Base-by-base conservation (phyloP, 1,140 invertebrate genomes). In the Ephestia elutella region DNA sequence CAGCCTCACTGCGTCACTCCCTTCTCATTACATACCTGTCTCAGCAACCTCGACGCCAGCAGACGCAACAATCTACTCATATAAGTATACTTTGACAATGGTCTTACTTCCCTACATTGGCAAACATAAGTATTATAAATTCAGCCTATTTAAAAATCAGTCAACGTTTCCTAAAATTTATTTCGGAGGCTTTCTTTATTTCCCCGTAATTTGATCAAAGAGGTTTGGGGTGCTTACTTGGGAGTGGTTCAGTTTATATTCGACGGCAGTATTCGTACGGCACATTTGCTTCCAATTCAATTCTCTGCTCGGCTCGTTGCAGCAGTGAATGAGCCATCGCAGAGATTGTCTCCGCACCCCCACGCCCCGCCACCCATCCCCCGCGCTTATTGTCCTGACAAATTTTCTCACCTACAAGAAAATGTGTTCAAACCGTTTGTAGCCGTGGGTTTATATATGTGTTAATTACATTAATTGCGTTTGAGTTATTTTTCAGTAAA, bases 221-320 rank as follows among this genome's bases (percentile, higher is more conserved):
- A 73, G 66, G 63, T 71, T 71, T 58, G 58, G 66, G 65, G 60
- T 70, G 64, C 61, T 75, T 79, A 69, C 69, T 78, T 63, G 67
- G 58, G 63, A 78, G 68, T 62, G 71, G 71, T 79, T 79, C 74
- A 76, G 75, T 82, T 82, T 84, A 82, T 82, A 80, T 85, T 80
- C 80, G 83, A 70, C 72, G 75, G 74, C 69, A 73, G 75, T 77
- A 74, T 80, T 73, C 66, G 75, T 74, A 82, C 74, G 82, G 79
- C 71, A 84, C 75, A 87, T 84, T 87, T 84, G 77, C 73, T 82
- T 80, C 74, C 81, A 86, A 87, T 87, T 86, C 81, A 82, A 84
- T 84, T 84, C 81, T 80, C 70, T 78, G 63, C 69, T 78, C 80
- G 80, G 74, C 71, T 82, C 78, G 78, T 80, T 78, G 78, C 82